Evolutionary conservation across 2,888 invertebrate genomes (phyloP), one percentile per base, ranked within the genome.

Genomic region (Lasioglossum figueresi): DNA sequence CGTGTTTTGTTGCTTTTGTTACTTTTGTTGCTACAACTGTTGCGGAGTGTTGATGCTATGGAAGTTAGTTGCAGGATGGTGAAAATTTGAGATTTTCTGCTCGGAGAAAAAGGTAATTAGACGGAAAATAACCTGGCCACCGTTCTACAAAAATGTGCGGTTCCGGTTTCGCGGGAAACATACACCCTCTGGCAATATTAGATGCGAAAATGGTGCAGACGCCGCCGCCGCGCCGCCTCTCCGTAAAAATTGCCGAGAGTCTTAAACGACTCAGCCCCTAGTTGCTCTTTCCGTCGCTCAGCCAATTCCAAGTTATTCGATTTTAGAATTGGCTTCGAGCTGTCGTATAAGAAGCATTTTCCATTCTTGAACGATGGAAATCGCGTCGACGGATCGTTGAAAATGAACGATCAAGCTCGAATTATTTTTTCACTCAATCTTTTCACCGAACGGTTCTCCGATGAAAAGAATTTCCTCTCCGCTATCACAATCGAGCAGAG

Each of bases 71-170:
- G 16, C 16, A 23, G 37, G n/a, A 23, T n/a, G 83, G 76, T 37
- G 76, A 79, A 66, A 45, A 84, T 78, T 75, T n/a, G 34, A 63
- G 52, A 40, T 23, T 81, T 79, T 59, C 71, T 70, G 23, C 34
- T 73, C 31, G 76, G 85, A 75, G 66, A 48, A 82, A 79, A 81
- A 80, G 85, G 83, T 88, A 90, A 90, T 90, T 89, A 90, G 87
- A 79, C 73, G 83, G 82, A 84, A 87, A 88, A 88, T 90, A 86
- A 88, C 40, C 85, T 45, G n/a, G 77, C 31, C n/a, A n/a, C 37
- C 37, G 79, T 56, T 37, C 63, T 4, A 37, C 52, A 86, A 84
- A 87, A 89, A 87, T 82, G 74, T 14, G 63, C 40, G 82, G 52
- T n/a, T 43, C 27, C 76, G 71, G 76, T 68, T 70, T 34, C 71